Evolutionary conservation across 2,888 invertebrate genomes (phyloP).

Genomic region (Orchesellides sinensis): DNA sequence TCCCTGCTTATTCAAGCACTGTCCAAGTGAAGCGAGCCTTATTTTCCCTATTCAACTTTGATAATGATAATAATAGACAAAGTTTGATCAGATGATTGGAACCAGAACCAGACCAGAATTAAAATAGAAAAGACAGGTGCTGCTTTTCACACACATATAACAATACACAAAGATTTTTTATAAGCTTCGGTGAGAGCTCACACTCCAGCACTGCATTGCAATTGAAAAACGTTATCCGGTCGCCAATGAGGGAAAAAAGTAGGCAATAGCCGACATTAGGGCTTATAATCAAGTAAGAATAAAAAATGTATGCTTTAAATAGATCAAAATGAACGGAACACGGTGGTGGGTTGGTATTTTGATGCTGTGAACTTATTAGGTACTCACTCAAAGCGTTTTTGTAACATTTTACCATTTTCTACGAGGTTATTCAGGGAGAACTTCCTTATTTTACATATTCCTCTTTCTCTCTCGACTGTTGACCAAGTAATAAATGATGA

Average conservation of each 20-base stretch:
- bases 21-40: slow-evolving; percentile 12
- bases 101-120: slow-evolving; percentile 36
- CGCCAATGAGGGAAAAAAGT: slow-evolving; percentile 9
- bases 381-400: slow-evolving; percentile 10
- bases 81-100: slow-evolving; percentile 48
- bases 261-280: neutral
- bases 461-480: neutral
- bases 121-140: slow-evolving; percentile 50
- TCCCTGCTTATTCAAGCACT: slow-evolving; percentile 2
- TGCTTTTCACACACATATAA: slow-evolving; percentile 50
- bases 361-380: slow-evolving; percentile 29
- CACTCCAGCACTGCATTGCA: neutral
- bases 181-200: too few relatives aligned
- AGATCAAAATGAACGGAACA: slow-evolving; percentile 11
- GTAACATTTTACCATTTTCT: neutral
- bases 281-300: neutral
- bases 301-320: neutral
- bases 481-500: neutral
- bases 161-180: slow-evolving; percentile 3
- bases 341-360: slow-evolving; percentile 36
- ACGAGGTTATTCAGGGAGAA: neutral
- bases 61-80: slow-evolving; percentile 21
- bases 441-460: neutral
- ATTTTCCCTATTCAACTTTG: slow-evolving; percentile 6
- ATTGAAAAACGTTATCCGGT: slow-evolving; percentile 3